phyloP scores from a whole-genome alignment of 2,113 vertebrate genomes.

The Rhizomys pruinosus region DNA sequence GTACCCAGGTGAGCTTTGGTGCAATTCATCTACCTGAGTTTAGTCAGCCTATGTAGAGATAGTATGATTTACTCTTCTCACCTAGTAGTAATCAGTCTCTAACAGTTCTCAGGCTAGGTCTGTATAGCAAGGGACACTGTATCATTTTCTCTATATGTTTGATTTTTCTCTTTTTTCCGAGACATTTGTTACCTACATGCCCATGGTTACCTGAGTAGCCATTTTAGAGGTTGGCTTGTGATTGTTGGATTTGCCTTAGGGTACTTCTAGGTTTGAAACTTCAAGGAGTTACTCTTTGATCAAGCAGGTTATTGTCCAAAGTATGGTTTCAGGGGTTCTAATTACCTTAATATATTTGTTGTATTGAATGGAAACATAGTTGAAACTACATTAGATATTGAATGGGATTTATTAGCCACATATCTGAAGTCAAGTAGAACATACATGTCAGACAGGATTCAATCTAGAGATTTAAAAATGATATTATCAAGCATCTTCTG shows the following conservation, averaged over 20 bases:
- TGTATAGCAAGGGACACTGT: too few species aligned
- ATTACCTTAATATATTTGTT: not conserved
- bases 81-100: too few species aligned
- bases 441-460: not conserved
- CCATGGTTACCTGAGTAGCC: not conserved
- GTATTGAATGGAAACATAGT: not conserved
- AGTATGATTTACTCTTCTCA: too few species aligned
- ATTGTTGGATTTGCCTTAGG: not conserved
- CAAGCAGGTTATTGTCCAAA: not conserved
- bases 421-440: not conserved
- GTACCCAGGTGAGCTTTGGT: too few species aligned
- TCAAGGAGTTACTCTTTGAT: not conserved
- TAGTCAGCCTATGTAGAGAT: too few species aligned
- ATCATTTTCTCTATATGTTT: not conserved
- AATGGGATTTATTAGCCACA: not conserved
- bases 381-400: conserved; percentile 15
- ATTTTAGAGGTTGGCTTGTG: not conserved
- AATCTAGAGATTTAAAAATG: conserved; percentile 2
- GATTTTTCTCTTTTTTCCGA: not conserved
- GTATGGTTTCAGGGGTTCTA: not conserved
- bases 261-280: not conserved
- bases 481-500: not conserved
- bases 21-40: too few species aligned
- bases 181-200: not conserved
- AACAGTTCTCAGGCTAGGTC: too few species aligned